These are phyloP conservation scores for Myiagra hebetior DNA, from an alignment of 2,113 vertebrate genomes.

Conservation along the genomic window DNA sequence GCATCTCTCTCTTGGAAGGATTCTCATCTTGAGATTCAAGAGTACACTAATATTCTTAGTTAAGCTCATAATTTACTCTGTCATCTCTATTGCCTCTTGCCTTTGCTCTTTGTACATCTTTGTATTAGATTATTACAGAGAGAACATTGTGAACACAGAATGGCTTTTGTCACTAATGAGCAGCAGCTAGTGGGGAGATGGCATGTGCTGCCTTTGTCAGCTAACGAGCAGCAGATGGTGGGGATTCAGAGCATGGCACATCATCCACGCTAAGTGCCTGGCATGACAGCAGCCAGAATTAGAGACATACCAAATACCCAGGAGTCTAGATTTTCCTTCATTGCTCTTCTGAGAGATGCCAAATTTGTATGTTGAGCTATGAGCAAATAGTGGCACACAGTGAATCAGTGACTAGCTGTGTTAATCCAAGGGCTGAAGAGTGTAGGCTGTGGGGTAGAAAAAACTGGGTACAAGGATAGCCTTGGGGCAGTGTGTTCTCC, in stretches of 20 bases:
- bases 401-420: not conserved
- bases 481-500: not conserved
- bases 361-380: not conserved
- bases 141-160: constrained; percentile 3
- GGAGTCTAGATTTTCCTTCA: not conserved
- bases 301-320: not conserved
- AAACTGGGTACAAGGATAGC: not conserved
- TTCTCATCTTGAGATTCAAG: not conserved
- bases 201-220: constrained; percentile 23
- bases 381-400: not conserved
- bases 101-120: constrained; percentile 7
- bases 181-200: constrained; percentile 7
- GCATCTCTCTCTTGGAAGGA: not conserved
- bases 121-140: constrained; percentile 7
- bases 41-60: not conserved
- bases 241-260: constrained; percentile 32
- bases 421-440: not conserved
- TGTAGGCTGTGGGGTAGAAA: not conserved
- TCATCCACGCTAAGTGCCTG: constrained; percentile 21
- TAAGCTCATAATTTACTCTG: constrained; percentile 23
- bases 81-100: not conserved
- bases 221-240: constrained; percentile 64
- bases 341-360: not conserved
- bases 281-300: constrained; percentile 46
- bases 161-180: constrained; percentile 25